Evolutionary conservation across 2,113 vertebrate species (phyloP), one percentile per base, ranked within the genome.

Genomic region (Hemibagrus wyckioides): DNA sequence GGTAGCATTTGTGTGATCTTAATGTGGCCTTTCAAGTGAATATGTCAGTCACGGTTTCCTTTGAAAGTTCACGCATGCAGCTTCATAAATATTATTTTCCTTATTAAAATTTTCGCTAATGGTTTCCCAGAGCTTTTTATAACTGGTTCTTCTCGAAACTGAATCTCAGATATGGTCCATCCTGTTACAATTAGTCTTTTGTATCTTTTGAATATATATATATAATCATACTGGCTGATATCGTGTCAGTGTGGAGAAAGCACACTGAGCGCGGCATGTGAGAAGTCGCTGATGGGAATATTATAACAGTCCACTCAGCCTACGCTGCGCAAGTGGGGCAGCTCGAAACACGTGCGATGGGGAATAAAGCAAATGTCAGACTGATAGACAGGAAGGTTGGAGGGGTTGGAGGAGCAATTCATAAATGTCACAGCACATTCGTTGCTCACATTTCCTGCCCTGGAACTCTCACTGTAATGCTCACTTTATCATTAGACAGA

Each of bases 381-480:
- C 79, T 59, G 59, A 80, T 6, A 59, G 83, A 73, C 28, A 73
- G 65, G 56, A 52, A 73, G 41, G 76, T 85, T 84, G 59, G 36
- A 85, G 76, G 65, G 83, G 54, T 36, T 81, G 54, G 84, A 44
- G 48, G 48, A 73, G 41, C 56, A 88, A 81, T 71, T 76, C 39
- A 79, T 41, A 87, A 87, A 87, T 82, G 86, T 87, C 85, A 87
- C 36, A 82, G 85, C 79, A 87, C 61, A 80, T 54, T 56, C 61
- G 13, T 69, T 73, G 75, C 41, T 56, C 69, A 57, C 67, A 25
- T 86, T 63, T 83, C 36, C 63, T 85, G 82, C 81, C 41, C 79
- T 71, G 57, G 2, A 41, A 25, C 69, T 75, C 56, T 82, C 57
- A 25, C 25, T 81, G n/a, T 75, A 81, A 81, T 41, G 79, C 57